phyloP scores from a whole-genome alignment of 2,888 invertebrate species.

The Encarsia formosa region DNA sequence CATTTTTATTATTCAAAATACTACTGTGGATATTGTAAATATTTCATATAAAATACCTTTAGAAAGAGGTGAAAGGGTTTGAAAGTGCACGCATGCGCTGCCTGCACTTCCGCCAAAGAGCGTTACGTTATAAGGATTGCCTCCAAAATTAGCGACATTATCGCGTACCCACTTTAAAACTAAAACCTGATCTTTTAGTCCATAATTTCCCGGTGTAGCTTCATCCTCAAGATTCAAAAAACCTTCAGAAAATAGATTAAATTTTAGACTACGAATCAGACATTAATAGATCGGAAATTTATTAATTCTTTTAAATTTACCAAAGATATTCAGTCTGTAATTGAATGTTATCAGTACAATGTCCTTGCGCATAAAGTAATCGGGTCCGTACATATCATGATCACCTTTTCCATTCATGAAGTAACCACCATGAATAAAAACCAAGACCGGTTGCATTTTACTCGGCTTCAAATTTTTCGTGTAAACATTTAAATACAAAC shows the following conservation, averaged over 20 bases:
- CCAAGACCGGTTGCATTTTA: slow-evolving; percentile 29
- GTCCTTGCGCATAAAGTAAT: slow-evolving; percentile 39
- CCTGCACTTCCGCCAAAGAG: slow-evolving; percentile 38
- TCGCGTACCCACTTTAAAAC: slow-evolving; percentile 34
- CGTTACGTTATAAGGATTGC: slow-evolving; percentile 36
- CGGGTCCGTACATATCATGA: slow-evolving; percentile 35
- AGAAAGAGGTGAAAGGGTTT: slow-evolving; percentile 28
- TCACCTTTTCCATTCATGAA: slow-evolving; percentile 34
- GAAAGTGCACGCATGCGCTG: slow-evolving; percentile 31
- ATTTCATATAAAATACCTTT: too few relatives aligned
- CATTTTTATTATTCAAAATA: too few relatives aligned
- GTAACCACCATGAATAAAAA: slow-evolving; percentile 37
- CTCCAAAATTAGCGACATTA: slow-evolving; percentile 34
- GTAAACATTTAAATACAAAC: slow-evolving; percentile 36
- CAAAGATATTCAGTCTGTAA: slow-evolving; percentile 36
- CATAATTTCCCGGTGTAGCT: slow-evolving; percentile 35
- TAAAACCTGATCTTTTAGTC: slow-evolving; percentile 36
- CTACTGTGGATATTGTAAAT: too few relatives aligned
- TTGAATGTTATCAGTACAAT: slow-evolving; percentile 42
- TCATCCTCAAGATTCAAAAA: slow-evolving; percentile 32
- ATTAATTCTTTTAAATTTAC: slow-evolving; percentile 30
- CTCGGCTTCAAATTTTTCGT: slow-evolving; percentile 13
- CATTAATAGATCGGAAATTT: neutral
- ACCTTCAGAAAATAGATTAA: too few relatives aligned
- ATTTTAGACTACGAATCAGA: too few relatives aligned